Base-by-base conservation (phyloP, 1,140 invertebrate species). In the Atta colombica region DNA sequence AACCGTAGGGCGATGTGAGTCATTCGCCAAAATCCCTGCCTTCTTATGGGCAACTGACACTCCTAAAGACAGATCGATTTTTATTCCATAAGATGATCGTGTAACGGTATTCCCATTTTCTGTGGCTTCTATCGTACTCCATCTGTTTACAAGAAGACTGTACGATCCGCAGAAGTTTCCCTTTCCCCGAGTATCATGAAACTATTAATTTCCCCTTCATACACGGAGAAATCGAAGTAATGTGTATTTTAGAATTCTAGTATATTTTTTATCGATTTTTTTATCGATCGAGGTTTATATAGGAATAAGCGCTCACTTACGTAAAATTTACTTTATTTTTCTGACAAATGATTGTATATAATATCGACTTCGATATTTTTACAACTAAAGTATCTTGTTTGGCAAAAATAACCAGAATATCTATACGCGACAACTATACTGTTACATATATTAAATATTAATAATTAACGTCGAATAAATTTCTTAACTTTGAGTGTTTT, bases 11-110 rank as follows among this genome's bases (percentile, higher is more conserved):
- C 31, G 39, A 69, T 71, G 21, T 81, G 78, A 81, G 66, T 81
- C 51, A 81, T 58, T 81, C 66, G 66, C 65, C 53, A 68, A 85
- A 68, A 61, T n/a, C n/a, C 16, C 10, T 55, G 51, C 4, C 21
- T 75, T 55, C n/a, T 49, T 35, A 35, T 6, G 6, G 31, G 31
- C 31, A 35, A 35, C 68, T 45, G 77, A 65, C 61, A 35, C 16
- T 61, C 14, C 8, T 75, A 58, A 60, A 89, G 60, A 80, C 74
- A 63, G 77, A 87, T 77, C 77, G 77, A 88, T 88, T 77, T 87
- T 88, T 82, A 87, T 81, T 55, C 60, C 71, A 28, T n/a, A 39
- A 51, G 78, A 61, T 71, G 78, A 58, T 55, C 81, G 58, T 31
- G 39, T 86, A 77, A 88, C 53, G 84, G 80, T 89, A 87, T 25